Evolutionary conservation across 2,113 vertebrate genomes (phyloP).

Genomic region (Hippocampus mohnikei): DNA sequence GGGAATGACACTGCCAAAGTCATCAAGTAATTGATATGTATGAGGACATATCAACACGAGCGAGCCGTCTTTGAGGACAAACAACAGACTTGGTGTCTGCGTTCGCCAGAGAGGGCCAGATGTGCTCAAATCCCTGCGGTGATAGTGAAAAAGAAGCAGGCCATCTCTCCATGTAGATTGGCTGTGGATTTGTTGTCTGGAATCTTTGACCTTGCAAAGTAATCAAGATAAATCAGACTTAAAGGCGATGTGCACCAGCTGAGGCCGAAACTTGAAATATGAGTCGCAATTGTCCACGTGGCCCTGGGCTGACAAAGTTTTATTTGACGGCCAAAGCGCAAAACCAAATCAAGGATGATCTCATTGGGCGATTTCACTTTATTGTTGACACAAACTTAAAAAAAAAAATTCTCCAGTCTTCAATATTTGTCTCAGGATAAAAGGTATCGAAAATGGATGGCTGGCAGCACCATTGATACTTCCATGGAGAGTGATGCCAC

Average conservation of each 20-base stretch:
- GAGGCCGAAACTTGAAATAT: slow-evolving; percentile 39
- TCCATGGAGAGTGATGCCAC: not conserved
- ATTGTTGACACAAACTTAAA: not conserved
- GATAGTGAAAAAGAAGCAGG: slow-evolving; percentile 49
- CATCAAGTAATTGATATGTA: slow-evolving; percentile 68
- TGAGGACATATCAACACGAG: slow-evolving; percentile 55
- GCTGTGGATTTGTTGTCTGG: slow-evolving; percentile 38
- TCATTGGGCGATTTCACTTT: not conserved
- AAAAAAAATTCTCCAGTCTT: not conserved
- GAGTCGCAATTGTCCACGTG: slow-evolving; percentile 15
- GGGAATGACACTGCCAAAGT: slow-evolving; percentile 59
- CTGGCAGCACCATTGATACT: not conserved
- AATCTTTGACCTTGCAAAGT: slow-evolving; percentile 50
- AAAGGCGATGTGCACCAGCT: slow-evolving; percentile 29
- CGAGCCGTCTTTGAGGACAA: slow-evolving; percentile 57
- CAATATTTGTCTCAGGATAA: not conserved
- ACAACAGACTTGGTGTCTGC: slow-evolving; percentile 49
- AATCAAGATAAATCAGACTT: slow-evolving; percentile 46
- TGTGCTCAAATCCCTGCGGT: slow-evolving; percentile 43
- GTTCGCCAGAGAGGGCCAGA: slow-evolving; percentile 30
- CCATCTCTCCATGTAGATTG: slow-evolving; percentile 42
- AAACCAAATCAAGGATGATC: not conserved
- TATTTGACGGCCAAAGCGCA: not conserved
- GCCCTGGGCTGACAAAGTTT: slow-evolving; percentile 15
- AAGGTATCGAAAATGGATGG: not conserved